phyloP scores from a whole-genome alignment of 1,140 invertebrate species.

The Papilio polyxenes region DNA sequence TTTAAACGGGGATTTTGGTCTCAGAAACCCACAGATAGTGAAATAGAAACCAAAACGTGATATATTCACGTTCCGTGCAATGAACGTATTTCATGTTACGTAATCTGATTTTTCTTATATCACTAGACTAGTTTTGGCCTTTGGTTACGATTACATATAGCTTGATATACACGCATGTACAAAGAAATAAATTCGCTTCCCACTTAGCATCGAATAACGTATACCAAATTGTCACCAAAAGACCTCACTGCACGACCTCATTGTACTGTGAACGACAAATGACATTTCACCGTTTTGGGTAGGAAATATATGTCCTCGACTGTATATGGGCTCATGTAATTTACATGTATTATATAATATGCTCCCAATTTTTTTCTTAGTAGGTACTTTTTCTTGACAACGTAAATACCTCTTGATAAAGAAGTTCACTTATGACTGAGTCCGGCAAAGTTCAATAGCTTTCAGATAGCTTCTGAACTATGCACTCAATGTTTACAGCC shows the following conservation, averaged over 20 bases:
- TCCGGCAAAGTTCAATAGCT: not conserved
- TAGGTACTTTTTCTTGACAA: not conserved
- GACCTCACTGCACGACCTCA: not conserved
- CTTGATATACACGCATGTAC: not conserved
- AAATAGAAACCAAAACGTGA: not conserved
- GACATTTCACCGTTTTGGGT: too few relatives aligned
- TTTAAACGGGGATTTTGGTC: too few relatives aligned
- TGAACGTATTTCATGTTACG: conserved; percentile 11
- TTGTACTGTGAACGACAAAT: too few relatives aligned
- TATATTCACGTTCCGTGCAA: conserved; percentile 1
- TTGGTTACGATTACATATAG: not conserved
- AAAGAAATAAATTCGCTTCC: not conserved
- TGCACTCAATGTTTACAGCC: not conserved
- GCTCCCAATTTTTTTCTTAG: too few relatives aligned
- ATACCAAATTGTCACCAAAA: not conserved
- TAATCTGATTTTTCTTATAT: conserved; percentile 3
- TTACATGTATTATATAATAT: too few relatives aligned
- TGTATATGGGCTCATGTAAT: too few relatives aligned
- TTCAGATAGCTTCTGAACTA: not conserved
- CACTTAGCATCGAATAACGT: not conserved
- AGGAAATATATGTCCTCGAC: too few relatives aligned
- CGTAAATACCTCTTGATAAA: not conserved
- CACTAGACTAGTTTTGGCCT: not conserved
- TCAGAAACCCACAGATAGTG: not conserved
- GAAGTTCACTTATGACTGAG: not conserved